Base-by-base conservation (phyloP, 2,888 invertebrate genomes). In the Danaus chrysippus region DNA sequence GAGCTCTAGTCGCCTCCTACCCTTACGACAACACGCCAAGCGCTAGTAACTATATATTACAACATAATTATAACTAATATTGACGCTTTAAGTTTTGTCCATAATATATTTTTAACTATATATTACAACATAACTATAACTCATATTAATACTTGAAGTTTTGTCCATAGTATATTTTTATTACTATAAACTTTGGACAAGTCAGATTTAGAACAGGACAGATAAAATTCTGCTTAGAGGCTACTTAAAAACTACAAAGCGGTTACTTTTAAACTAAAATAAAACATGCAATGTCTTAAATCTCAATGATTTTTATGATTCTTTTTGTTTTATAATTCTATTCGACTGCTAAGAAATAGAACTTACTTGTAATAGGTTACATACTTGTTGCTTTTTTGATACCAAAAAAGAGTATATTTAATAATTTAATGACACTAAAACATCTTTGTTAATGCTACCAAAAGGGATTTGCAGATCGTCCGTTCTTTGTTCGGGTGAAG, bases 21-120 rank as follows among this genome's bases (percentile, higher is more conserved):
- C 99, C 99, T 0, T 99, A 96, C 83, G 99, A 99, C 84, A 98
- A 98, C 84, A 97, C 97, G 5, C 97, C 97, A 17, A 97, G 95
- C 91, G 95, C 97, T 86, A 96, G 97, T 97, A 95, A 95, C 64
- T 75, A 70, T 70, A 59, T 55, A 34, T 61, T 19, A 19, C 13
- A n/a, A 56, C 12, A n/a, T 54, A 11, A 49, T 44, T 17, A n/a
- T 43, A 41, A 41, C 13, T 53, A 49, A 10, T 8, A 43, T 56
- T 52, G 46, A 59, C 44, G 17, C 49, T 41, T 34, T 5, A 34
- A 34, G 2, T 34, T 34, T 34, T 34, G 23, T 34, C 23, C 23
- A 34, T 34, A 5, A 3, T 23, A 34, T 34, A 6, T 6, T 34
- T 34, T 34, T 6, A 3, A 95, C 64, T 75, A 70, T 70, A 59